These are phyloP conservation scores for Morphnarchus princeps DNA, from an alignment of 2,113 vertebrate species.

Conservation along the genomic window DNA sequence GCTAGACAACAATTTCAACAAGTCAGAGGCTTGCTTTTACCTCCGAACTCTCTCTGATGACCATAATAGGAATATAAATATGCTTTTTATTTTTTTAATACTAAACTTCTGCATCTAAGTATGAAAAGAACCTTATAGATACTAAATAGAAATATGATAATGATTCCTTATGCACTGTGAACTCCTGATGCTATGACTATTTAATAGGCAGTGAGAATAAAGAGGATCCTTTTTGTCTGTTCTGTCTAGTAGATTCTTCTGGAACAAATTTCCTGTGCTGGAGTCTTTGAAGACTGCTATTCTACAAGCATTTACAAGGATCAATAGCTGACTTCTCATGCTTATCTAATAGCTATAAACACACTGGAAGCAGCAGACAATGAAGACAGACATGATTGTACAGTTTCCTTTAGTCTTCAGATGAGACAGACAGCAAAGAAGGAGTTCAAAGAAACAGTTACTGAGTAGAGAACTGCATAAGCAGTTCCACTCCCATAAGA, in stretches of 20 bases:
- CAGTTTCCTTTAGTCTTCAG: neutral
- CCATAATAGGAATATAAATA: neutral
- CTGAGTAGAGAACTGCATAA: neutral
- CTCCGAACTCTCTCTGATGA: neutral
- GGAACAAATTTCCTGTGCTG: neutral
- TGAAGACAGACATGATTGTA: neutral
- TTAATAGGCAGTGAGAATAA: neutral
- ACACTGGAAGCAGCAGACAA: neutral
- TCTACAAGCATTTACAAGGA: neutral
- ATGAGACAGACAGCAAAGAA: neutral
- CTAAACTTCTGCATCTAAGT: neutral
- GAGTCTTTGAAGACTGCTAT: neutral
- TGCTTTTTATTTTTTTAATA: neutral
- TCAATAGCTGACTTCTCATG: neutral
- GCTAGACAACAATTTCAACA: neutral
- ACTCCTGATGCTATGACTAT: neutral
- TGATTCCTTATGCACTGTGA: neutral
- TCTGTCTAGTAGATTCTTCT: neutral
- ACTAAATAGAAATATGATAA: neutral
- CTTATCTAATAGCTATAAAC: neutral
- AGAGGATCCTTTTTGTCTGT: neutral
- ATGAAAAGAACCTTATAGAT: neutral
- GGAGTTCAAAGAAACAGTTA: neutral
- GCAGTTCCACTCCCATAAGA: neutral
- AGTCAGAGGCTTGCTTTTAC: neutral